Evolutionary conservation across 2,888 invertebrate species (phyloP).

Genomic region (Cyaniris semiargus): DNA sequence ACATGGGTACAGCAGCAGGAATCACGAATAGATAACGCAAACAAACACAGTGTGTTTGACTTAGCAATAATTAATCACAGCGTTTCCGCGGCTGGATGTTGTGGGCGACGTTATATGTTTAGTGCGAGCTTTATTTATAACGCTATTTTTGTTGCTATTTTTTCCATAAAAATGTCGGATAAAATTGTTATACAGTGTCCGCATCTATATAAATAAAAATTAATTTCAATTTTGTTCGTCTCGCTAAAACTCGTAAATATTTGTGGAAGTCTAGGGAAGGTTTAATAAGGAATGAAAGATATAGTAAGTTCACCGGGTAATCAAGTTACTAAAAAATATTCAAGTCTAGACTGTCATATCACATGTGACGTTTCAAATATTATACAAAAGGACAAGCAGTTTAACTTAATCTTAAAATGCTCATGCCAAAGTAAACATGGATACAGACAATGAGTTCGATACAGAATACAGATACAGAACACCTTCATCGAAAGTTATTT

Average conservation of each 20-base stretch:
- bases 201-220: too few relatives aligned
- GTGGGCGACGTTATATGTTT: slow-evolving; percentile 7
- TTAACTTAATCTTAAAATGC: too few relatives aligned
- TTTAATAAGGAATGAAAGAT: too few relatives aligned
- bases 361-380: too few relatives aligned
- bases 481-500: not conserved
- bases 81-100: slow-evolving; percentile 15
- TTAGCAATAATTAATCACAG: slow-evolving; percentile 27
- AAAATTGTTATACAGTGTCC: not conserved
- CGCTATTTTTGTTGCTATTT: not conserved
- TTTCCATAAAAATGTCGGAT: not conserved
- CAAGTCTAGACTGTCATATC: too few relatives aligned
- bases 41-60: slow-evolving; percentile 30
- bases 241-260: too few relatives aligned
- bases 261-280: too few relatives aligned
- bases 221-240: too few relatives aligned
- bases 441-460: too few relatives aligned
- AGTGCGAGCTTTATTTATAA: not conserved
- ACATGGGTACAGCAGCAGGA: slow-evolving; percentile 12
- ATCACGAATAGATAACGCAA: slow-evolving; percentile 25
- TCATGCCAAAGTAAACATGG: not conserved
- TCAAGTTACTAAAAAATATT: too few relatives aligned
- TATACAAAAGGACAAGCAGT: too few relatives aligned
- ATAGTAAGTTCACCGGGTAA: too few relatives aligned
- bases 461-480: not conserved